Percentiles rank a stretch among this genome's conserved stretches.
Evolutionary conservation across 2,888 invertebrate genomes (phyloP).

Genomic region (Aphodius granarius): DNA sequence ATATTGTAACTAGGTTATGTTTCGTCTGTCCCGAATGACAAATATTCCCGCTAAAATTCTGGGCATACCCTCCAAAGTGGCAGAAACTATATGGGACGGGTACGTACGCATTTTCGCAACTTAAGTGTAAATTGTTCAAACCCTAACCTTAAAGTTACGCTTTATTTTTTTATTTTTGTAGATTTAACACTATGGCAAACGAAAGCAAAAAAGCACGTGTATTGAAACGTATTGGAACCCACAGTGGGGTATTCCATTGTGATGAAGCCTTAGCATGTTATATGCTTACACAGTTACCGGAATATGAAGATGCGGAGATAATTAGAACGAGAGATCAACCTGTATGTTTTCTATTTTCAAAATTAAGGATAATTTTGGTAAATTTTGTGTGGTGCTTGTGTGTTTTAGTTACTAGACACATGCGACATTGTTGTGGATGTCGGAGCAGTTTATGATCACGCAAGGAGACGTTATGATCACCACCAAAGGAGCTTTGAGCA

Average conservation of each 20-base stretch:
- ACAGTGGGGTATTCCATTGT: slow-evolving; percentile 87
- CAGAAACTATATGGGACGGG: slow-evolving; percentile 35
- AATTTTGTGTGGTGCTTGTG: not conserved
- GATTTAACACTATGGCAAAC: slow-evolving; percentile 49
- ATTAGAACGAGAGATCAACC: slow-evolving; percentile 65
- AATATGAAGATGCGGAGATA: slow-evolving; percentile 80
- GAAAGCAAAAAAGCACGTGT: slow-evolving; percentile 44
- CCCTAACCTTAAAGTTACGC: not conserved
- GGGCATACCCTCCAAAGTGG: slow-evolving; percentile 13
- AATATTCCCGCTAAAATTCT: slow-evolving; percentile 18
- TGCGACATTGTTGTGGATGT: slow-evolving; percentile 97
- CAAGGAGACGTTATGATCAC: slow-evolving; percentile 83
- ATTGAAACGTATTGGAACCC: slow-evolving; percentile 66
- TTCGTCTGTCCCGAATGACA: not conserved
- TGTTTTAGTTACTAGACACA: slow-evolving; percentile 62
- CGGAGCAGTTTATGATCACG: slow-evolving; percentile 81
- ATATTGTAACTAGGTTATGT: slow-evolving; percentile 4
- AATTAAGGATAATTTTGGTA: slow-evolving; percentile 2
- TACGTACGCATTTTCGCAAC: slow-evolving; percentile 22
- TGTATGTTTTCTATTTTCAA: slow-evolving; percentile 43
- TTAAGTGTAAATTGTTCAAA: not conserved
- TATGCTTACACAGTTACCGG: slow-evolving; percentile 80
- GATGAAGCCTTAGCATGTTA: slow-evolving; percentile 95
- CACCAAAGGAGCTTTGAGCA: slow-evolving; percentile 82
- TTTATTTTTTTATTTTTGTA: slow-evolving; percentile 28